Conservation (phyloP, 2,888 invertebrate genomes). For the Platycheirus rosarum region DNA sequence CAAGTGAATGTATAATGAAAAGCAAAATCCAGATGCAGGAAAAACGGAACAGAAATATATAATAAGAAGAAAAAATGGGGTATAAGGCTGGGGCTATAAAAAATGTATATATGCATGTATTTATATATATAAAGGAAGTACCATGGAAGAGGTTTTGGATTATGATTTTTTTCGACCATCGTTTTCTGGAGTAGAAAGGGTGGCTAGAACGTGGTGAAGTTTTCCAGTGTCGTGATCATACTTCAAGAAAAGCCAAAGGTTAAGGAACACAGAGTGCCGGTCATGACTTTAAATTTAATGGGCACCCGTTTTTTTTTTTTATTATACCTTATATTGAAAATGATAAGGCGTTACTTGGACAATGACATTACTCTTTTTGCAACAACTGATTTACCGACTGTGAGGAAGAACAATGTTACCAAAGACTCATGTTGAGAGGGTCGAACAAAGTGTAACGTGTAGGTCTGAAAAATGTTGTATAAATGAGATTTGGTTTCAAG, state of each 20-base stretch:
- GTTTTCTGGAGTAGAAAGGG: slow-evolving; percentile 37
- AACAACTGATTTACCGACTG: no score
- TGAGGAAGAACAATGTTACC: neutral
- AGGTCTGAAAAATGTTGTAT: no score
- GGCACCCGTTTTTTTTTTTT: slow-evolving; percentile 13
- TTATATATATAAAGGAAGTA: slow-evolving; percentile 21
- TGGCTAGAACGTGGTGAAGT: slow-evolving; percentile 30
- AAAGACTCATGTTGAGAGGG: no score
- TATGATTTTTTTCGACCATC: slow-evolving; percentile 52
- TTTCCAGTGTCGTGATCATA: slow-evolving; percentile 47
- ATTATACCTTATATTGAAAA: slow-evolving; percentile 20
- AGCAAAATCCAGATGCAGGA: slow-evolving; percentile 57
- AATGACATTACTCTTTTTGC: neutral
- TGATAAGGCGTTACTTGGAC: slow-evolving; percentile 23
- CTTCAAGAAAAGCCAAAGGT: slow-evolving; percentile 51
- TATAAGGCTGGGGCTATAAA: slow-evolving; percentile 13
- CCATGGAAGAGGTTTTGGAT: slow-evolving; percentile 49
- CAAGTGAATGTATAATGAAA: slow-evolving; percentile 72
- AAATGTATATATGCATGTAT: slow-evolving; percentile 40
- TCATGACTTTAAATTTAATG: slow-evolving; percentile 52
- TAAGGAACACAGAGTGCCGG: slow-evolving; percentile 49
- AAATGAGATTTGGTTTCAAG: no score
- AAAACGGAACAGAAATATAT: slow-evolving; percentile 56
- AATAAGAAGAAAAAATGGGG: slow-evolving; percentile 49
- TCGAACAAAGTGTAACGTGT: no score